Evolutionary conservation across 2,888 invertebrate species (phyloP), one percentile per base, ranked within the genome.

Genomic region (Tortrix viridana): DNA sequence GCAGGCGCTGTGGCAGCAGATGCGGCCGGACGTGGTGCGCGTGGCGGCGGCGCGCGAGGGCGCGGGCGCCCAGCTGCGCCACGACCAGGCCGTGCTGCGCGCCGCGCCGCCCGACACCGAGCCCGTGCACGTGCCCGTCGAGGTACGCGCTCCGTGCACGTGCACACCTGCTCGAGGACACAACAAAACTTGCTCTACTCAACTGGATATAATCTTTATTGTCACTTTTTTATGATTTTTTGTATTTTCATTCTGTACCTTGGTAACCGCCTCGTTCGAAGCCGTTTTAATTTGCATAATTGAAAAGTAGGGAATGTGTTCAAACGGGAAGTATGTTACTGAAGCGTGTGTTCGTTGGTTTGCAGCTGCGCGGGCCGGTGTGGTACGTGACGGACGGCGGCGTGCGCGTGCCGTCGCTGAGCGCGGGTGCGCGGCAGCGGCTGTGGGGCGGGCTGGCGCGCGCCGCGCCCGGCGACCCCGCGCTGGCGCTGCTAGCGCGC

Each of bases 311-410:
- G 7, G 7, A 26, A 26, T 7, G 2, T 1, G 7, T 23, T 26
- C 2, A 7, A 7, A 1, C 0, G 12, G 12, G 38, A 14, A 38
- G 4, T 1, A n/a, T 38, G 23, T 6, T 22, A 38, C 48, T 48
- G 48, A 18, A 12, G 44, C 59, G 7, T 38, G 41, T 16, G 3
- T 9, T n/a, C 14, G 14, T n/a, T 14, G 38, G 9, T 3, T 38
- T 38, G 14, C 3, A 20, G 20, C 16, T 49, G 49, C 43, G 44
- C 22, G 93, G 74, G 77, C 55, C 71, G 44, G 86, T 86, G 70
- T 94, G 95, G 82, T 96, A 95, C 89, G 95, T 95, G 16, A 96
- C 88, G 76, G 98, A 98, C 89, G 95, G 95, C 77, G 98, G 97
- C 50, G 90, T 97, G 58, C 91, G 95, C 58, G 96, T 98, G 84